Evolutionary conservation across 1,140 invertebrate species (phyloP).

Genomic region (Drosophila neocordata): DNA sequence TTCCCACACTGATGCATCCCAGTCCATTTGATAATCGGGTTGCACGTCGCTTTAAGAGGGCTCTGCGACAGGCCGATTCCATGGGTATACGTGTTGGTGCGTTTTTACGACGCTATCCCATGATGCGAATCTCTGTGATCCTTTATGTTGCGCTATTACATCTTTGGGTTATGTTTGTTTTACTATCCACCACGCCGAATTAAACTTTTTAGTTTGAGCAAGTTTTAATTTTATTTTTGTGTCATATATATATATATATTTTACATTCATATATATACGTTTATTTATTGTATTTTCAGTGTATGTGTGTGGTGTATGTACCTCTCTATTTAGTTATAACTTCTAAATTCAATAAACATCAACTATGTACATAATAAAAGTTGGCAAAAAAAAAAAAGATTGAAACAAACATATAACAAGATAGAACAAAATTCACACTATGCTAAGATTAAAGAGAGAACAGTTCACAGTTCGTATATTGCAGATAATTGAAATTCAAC

Average conservation of each 20-base stretch:
- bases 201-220: conserved; percentile 53
- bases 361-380: conserved; percentile 61
- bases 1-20: conserved; percentile 89
- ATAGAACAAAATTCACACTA: conserved; percentile 52
- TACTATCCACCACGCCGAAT: conserved; percentile 77
- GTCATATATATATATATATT: conserved; percentile 41
- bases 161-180: conserved; percentile 80
- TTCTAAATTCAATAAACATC: conserved; percentile 71
- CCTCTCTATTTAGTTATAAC: conserved; percentile 29
- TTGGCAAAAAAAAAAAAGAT: conserved; percentile 56
- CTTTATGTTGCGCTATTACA: conserved; percentile 84
- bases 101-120: conserved; percentile 91
- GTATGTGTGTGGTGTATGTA: conserved; percentile 31
- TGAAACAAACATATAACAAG: conserved; percentile 69
- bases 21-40: conserved; percentile 91
- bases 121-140: conserved; percentile 90
- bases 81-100: conserved; percentile 90
- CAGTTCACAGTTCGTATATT: conserved; percentile 67
- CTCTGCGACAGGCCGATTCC: conserved; percentile 89
- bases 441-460: conserved; percentile 38
- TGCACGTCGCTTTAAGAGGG: conserved; percentile 90
- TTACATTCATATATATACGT: conserved; percentile 1
- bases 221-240: conserved; percentile 49
- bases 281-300: conserved; percentile 40
- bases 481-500: conserved; percentile 49